Evolutionary conservation across 2,113 vertebrate genomes (phyloP), one percentile per base, ranked within the genome.

Genomic region (Ameiurus melas): DNA sequence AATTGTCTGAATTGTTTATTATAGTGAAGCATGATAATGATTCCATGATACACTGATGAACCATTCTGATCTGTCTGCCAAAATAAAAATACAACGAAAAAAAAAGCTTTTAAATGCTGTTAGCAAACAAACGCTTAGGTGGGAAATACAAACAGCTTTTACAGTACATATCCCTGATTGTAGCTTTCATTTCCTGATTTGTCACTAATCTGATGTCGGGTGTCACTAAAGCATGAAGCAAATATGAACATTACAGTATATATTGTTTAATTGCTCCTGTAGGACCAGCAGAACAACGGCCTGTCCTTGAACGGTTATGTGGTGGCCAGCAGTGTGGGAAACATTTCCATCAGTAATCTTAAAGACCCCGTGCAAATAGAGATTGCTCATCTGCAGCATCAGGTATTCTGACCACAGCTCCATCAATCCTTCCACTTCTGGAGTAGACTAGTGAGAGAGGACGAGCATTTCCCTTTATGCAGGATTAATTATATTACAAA

Each of bases 301-400:
- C 25, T 89, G 57, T 86, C 92, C 77, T 93, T 99, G 86, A 97
- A 95, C 91, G 99, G 98, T 91, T 99, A 96, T 57, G 97, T 99
- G 89, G 97, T 99, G 91, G 97, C 98, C 0, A 99, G 97, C 93
- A 99, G 97, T 71, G 96, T 99, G 90, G 98, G 96, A 33, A 99
- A 99, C 91, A 88, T 95, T 36, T 94, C 96, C 77, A 96, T 99
- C 92, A 93, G 84, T 5, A 90, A 96, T 91, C 96, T 99, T 89
- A 90, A 66, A 71, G 95, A 98, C 14, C 96, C 96, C 1, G 97
- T 99, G 86, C 93, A 91, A 92, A 96, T 99, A 88, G 94, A 95
- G 90, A 97, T 99, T 70, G 94, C 94, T 58, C 97, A 98, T 84
- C 95, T 94, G 10, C 92, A 93, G 83, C 89, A 91, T 30, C 94